A percentile compares a stretch with the other conserved stretches of the same genome.
These are phyloP conservation scores for Polymixis lichenea DNA, from an alignment of 2,888 invertebrate genomes.

Conservation along the genomic window DNA sequence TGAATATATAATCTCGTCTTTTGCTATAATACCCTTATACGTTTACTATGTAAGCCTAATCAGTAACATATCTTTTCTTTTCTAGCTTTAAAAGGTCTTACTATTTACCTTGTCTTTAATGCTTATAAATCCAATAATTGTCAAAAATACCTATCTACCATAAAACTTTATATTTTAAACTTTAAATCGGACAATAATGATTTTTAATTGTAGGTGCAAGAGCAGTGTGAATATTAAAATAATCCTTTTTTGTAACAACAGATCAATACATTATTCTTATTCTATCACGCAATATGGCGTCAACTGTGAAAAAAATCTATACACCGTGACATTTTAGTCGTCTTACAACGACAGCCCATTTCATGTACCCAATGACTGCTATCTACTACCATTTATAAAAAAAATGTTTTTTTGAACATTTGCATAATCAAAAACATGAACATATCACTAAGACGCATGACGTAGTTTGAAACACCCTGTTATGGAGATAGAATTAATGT, in stretches of 20 bases:
- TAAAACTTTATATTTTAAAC: neutral
- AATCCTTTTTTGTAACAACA: neutral
- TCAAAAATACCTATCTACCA: slow-evolving; percentile 3
- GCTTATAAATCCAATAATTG: slow-evolving; percentile 2
- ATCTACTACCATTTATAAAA: no score
- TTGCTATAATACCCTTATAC: neutral
- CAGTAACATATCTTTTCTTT: neutral
- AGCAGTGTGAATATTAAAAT: neutral
- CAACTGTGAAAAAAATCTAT: neutral
- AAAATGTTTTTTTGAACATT: no score
- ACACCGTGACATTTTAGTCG: no score
- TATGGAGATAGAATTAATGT: no score
- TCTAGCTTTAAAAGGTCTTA: neutral
- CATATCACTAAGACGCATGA: no score
- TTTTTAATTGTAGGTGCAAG: neutral
- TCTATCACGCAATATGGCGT: neutral
- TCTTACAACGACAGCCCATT: no score
- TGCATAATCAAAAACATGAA: no score
- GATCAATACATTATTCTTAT: neutral
- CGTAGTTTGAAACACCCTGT: no score
- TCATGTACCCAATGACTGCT: no score
- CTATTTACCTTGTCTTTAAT: slow-evolving; percentile 10
- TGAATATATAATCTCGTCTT: slow-evolving; percentile 10
- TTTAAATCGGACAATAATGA: no score
- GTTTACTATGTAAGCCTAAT: neutral